Base-by-base conservation (phyloP, 1,140 invertebrate genomes). In the Cotesia vestalis region DNA sequence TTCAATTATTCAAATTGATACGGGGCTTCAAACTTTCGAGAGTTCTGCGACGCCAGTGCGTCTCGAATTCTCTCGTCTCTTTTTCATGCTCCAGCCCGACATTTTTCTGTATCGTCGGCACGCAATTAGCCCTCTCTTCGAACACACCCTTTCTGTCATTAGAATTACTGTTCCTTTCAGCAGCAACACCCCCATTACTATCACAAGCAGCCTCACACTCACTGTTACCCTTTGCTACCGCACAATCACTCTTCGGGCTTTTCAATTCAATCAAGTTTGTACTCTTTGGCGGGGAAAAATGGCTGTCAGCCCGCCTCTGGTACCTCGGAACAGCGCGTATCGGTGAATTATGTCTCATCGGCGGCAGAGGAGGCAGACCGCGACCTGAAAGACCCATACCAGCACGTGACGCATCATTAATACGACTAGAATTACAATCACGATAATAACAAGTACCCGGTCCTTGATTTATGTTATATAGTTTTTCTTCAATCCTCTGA, bases 401-500 rank as follows among this genome's bases (percentile, higher is more conserved):
- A 55, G n/a, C 40, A 46, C 11, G 40, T 46, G 40, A 46, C 40
- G 40, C 40, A 11, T 46, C 40, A 46, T 72, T 57, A 36, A 17
- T 51, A 3, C 69, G 70, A 51, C 74, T 77, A 57, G 79, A 76
- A 38, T 46, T 46, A 46, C 76, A 80, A 67, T 81, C 81, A 4
- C 78, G 77, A 64, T 78, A 79, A 59, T 80, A 81, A 52, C 76
- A 80, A 76, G 79, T 71, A 57, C 78, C 75, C 52, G 57, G 63
- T 12, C 27, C 5, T 14, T 4, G 64, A 46, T 75, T 82, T 52
- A 85, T 79, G 0, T 78, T 78, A 73, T 86, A 85, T 0, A 85
- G 69, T 69, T 83, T 86, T n/a, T 85, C 84, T 64, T 87, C 84
- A n/a, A 87, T 87, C 20, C 83, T 78, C 60, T 80, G 80, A 69